phyloP scores from a whole-genome alignment of 2,797 vertebrate species.

The Siniperca undulata region DNA sequence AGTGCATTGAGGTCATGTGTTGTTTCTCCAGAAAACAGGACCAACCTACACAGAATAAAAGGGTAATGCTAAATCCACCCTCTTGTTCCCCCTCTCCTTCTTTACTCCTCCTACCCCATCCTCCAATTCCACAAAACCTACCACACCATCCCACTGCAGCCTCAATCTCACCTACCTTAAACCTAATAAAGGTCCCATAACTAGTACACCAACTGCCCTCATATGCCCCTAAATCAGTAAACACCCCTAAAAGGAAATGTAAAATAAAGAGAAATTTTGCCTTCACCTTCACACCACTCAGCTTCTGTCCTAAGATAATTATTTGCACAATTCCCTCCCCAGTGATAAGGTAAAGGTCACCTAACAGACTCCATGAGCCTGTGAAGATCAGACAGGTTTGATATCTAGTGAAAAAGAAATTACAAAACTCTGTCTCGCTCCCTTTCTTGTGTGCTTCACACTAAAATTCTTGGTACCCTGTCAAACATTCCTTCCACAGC shows the following conservation, averaged over 20 bases:
- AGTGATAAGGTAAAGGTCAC: background rate
- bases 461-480: constrained; percentile 28
- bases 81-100: background rate
- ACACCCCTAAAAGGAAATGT: background rate
- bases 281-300: background rate
- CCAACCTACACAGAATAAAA: background rate
- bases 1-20: background rate
- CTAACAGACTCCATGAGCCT: constrained; percentile 9
- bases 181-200: constrained; percentile 6
- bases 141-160: background rate
- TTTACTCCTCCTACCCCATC: background rate
- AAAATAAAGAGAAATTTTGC: background rate
- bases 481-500: constrained; percentile 53
- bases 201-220: constrained; percentile 3
- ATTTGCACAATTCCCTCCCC: background rate
- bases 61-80: background rate
- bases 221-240: constrained; percentile 18
- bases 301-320: background rate
- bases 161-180: background rate
- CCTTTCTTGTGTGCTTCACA: constrained; percentile 6
- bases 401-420: constrained; percentile 17
- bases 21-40: background rate
- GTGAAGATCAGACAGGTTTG: constrained; percentile 20
- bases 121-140: background rate
- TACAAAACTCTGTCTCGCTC: constrained; percentile 6